These are phyloP conservation scores for Dicycla oo DNA, from an alignment of 2,888 invertebrate genomes.

Conservation along the genomic window DNA sequence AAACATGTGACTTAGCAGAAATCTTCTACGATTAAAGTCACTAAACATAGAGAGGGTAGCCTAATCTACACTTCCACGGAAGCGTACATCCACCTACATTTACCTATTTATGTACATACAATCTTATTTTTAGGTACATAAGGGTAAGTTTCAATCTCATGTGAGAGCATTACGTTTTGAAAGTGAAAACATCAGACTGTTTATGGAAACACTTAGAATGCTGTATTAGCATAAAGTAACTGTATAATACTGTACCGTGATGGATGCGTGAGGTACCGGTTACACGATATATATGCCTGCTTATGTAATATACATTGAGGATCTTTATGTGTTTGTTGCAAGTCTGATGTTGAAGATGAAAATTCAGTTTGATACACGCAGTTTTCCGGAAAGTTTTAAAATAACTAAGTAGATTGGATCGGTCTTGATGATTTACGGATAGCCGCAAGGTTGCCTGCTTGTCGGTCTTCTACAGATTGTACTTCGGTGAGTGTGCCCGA, in stretches of 20 bases:
- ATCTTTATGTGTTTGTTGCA: conserved; percentile 5
- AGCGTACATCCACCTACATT: background rate
- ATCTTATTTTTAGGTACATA: conserved; percentile 32
- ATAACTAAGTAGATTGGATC: no score
- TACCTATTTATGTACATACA: conserved; percentile 12
- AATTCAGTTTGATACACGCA: no score
- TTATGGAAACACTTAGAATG: conserved; percentile 67
- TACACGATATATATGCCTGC: conserved; percentile 38
- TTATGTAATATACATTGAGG: conserved; percentile 34
- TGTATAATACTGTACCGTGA: conserved; percentile 58
- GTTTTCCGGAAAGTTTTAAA: no score
- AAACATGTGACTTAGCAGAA: no score
- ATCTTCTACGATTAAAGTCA: background rate
- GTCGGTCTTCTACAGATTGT: no score
- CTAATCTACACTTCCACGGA: background rate
- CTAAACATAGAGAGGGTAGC: background rate
- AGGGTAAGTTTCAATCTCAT: conserved; percentile 57
- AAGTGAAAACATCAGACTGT: conserved; percentile 73
- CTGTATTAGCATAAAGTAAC: conserved; percentile 70
- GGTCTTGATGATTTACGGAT: no score
- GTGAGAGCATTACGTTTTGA: conserved; percentile 70
- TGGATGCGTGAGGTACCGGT: conserved; percentile 38
- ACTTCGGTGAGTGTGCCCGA: no score
- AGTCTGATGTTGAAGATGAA: background rate
- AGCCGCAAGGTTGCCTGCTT: no score